A percentile compares a stretch with the other conserved stretches of the same genome.
Conservation (phyloP, 2,113 vertebrate species). For the Neolamprologus toae region DNA sequence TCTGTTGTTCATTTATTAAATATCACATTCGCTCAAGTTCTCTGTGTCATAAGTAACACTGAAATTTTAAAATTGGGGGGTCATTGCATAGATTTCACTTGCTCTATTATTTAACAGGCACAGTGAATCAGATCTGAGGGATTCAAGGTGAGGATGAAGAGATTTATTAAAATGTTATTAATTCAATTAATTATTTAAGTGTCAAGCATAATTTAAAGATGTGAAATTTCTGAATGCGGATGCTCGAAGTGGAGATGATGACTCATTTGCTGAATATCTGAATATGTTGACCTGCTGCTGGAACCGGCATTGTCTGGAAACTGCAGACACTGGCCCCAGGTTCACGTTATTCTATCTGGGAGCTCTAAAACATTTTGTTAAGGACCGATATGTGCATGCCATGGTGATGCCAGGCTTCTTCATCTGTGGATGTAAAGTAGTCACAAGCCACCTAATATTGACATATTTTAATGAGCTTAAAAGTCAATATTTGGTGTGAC, state of each 20-base stretch:
- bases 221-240: background rate
- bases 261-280: background rate
- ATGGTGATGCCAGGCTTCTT: background rate
- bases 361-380: background rate
- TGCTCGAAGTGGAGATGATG: background rate
- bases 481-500: background rate
- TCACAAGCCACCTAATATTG: background rate
- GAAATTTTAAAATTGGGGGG: background rate
- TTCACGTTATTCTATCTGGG: background rate
- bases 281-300: background rate
- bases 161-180: background rate
- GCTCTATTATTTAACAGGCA: constrained; percentile 19
- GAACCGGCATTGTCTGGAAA: background rate
- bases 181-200: background rate
- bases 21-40: background rate
- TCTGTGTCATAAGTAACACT: background rate
- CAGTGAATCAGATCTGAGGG: background rate
- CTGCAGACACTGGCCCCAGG: background rate
- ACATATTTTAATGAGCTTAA: background rate
- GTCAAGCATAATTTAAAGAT: background rate
- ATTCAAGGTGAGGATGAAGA: constrained; percentile 6
- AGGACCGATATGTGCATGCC: background rate
- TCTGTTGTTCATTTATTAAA: constrained; percentile 46
- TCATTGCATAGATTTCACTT: background rate
- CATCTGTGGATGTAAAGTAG: background rate